A percentile compares a stretch with the other conserved stretches of the same genome.
Evolutionary conservation across 2,888 invertebrate genomes (phyloP).

Genomic region (Drosophila recens): DNA sequence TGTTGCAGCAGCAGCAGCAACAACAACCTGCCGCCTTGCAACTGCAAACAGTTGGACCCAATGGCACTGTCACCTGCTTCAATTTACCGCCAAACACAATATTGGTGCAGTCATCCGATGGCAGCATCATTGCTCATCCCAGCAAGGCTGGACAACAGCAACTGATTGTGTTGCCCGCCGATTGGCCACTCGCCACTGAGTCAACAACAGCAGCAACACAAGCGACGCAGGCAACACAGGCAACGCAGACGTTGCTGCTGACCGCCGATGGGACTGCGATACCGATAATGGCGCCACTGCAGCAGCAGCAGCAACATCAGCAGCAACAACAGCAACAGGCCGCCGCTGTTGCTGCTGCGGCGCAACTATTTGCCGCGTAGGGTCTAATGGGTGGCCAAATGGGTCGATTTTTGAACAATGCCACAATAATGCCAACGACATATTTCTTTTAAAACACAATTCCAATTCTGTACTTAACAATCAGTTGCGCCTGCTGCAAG

Average conservation of each 20-base stretch:
- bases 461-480: not conserved
- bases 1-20: constrained; percentile 23
- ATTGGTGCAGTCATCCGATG: constrained; percentile 80
- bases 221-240: constrained; percentile 25
- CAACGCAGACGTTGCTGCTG: constrained; percentile 73
- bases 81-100: constrained; percentile 82
- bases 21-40: constrained; percentile 66
- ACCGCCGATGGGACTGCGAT: constrained; percentile 78
- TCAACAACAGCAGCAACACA: constrained; percentile 33
- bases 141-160: constrained; percentile 78
- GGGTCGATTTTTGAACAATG: constrained; percentile 83
- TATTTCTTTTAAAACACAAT: constrained; percentile 76
- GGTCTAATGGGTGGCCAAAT: constrained; percentile 84
- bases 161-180: constrained; percentile 75
- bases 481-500: constrained; percentile 56
- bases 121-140: constrained; percentile 77
- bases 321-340: constrained; percentile 73
- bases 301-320: constrained; percentile 56
- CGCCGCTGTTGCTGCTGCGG: constrained; percentile 77
- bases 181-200: constrained; percentile 61
- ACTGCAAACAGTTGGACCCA: constrained; percentile 81
- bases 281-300: constrained; percentile 68
- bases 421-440: constrained; percentile 82
- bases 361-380: constrained; percentile 82
- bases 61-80: constrained; percentile 82